Percentiles rank a stretch among this genome's conserved stretches.
Conservation (phyloP, 1,140 invertebrate genomes). For the Mamestra configurata region DNA sequence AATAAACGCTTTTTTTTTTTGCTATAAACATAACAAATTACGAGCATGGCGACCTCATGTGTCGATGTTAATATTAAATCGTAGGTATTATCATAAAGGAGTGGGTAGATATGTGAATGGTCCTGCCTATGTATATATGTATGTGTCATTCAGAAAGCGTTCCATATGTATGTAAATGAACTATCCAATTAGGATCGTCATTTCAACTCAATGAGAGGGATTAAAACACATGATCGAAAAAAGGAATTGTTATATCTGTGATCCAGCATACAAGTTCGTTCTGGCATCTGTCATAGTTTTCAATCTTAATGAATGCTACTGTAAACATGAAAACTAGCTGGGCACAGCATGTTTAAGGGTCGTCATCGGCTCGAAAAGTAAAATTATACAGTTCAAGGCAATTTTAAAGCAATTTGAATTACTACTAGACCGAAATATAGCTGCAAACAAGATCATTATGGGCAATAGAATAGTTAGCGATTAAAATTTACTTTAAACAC, state of each 20-base stretch:
- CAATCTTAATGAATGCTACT: too few relatives aligned
- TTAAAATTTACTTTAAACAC: too few relatives aligned
- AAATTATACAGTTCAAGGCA: too few relatives aligned
- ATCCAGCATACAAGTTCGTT: too few relatives aligned
- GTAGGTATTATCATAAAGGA: not conserved
- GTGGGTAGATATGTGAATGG: not conserved
- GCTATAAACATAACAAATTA: not conserved
- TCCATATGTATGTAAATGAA: constrained; percentile 1
- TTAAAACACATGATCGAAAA: not conserved
- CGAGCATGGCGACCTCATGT: not conserved
- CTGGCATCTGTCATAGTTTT: too few relatives aligned
- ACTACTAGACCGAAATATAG: too few relatives aligned
- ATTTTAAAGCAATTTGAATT: too few relatives aligned
- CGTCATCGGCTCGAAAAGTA: too few relatives aligned
- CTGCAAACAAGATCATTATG: too few relatives aligned
- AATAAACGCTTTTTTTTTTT: constrained; percentile 8
- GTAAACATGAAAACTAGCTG: too few relatives aligned
- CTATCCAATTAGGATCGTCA: not conserved
- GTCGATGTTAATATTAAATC: not conserved
- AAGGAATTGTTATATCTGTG: not conserved
- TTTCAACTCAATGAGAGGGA: not conserved
- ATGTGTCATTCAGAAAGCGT: not conserved
- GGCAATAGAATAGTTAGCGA: too few relatives aligned
- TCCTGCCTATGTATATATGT: not conserved
- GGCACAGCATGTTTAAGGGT: too few relatives aligned